Base-by-base conservation (phyloP, 1,140 invertebrate genomes). In the Muscidifurax raptorellus region DNA sequence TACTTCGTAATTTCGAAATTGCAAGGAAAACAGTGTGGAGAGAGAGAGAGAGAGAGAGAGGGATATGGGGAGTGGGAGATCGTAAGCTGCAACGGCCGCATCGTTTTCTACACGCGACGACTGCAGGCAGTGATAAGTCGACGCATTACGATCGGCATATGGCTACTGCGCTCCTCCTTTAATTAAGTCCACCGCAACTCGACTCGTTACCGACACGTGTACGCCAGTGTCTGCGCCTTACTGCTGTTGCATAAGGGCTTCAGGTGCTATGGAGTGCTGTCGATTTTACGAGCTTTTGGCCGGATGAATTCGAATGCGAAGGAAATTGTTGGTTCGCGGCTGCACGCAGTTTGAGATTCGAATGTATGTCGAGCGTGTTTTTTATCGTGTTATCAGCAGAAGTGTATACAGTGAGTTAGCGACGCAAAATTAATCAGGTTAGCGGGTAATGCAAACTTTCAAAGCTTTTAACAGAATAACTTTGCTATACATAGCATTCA, bases 151-250 rank as follows among this genome's bases (percentile, higher is more conserved):
- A 59, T 78, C 74, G 74, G 44, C 74, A 10, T n/a, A n/a, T 30
- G 22, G 40, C 12, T 76, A n/a, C 18, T 44, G 18, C 12, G 27
- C 76, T 40, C n/a, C 52, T 30, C 76, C 76, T 78, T 59, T 59
- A 78, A 78, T 64, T 64, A 64, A 78, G 76, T 78, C 52, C 76
- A 66, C 52, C 47, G 76, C 76, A 30, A 52, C 76, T 22, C 30
- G 52, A n/a, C 52, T 78, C 76, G 22, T 78, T 78, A 78, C 7
- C 47, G 18, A 78, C 76, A 78, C 76, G 47, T 78, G 76, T 30
- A 47, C 28, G 52, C n/a, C n/a, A 30, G 6, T 32, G 6, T 30
- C 47, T 30, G 32, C 36, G n/a, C 74, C 74, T 76, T 44, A 52
- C n/a, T 22, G 40, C 74, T n/a, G 76, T 78, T 59, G 44, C 25